Percentiles rank a stretch among this genome's conserved stretches.
Conservation (phyloP, 1,140 invertebrate genomes). For the Frieseomelitta varia region DNA sequence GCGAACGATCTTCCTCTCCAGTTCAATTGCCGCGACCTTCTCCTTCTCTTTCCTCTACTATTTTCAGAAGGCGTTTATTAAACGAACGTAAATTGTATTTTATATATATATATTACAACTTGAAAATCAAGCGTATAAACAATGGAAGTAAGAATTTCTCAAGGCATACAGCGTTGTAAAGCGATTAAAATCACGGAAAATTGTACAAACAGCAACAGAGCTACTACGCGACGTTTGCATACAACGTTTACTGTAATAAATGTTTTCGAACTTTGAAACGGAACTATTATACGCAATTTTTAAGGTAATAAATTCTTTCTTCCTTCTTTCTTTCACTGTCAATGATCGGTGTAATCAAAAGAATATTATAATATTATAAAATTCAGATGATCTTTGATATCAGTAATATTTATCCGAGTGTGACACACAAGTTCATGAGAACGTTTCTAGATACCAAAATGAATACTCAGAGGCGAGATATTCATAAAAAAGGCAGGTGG, state of each 20-base stretch:
- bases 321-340: too few species aligned
- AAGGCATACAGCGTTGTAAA: background rate
- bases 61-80: background rate
- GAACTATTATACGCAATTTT: too few species aligned
- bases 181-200: background rate
- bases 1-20: background rate
- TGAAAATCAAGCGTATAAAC: background rate
- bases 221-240: conserved; percentile 18
- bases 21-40: background rate
- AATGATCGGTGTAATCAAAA: background rate
- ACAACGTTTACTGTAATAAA: background rate
- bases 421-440: background rate
- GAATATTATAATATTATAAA: background rate
- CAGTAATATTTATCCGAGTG: background rate
- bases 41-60: background rate
- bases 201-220: background rate
- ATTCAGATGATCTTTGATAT: background rate
- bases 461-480: background rate
- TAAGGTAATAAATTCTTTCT: too few species aligned
- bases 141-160: background rate
- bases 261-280: too few species aligned
- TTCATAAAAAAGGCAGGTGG: background rate
- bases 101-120: background rate
- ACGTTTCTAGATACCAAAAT: background rate
- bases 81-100: background rate